These are phyloP conservation scores for Tenthredo distinguenda DNA, from an alignment of 2,888 invertebrate species.

Conservation along the genomic window DNA sequence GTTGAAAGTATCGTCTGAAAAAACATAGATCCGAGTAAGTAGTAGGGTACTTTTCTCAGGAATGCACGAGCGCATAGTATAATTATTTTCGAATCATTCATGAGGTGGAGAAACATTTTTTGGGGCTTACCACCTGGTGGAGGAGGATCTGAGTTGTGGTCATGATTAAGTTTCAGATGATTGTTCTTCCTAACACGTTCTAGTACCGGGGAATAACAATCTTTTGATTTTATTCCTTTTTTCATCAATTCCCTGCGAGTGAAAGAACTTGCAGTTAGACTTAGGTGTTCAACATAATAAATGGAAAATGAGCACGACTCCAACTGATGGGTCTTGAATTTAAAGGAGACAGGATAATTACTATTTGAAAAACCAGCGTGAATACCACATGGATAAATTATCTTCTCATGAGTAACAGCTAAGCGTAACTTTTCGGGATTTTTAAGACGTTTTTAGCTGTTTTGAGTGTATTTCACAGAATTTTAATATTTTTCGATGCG, in stretches of 20 bases:
- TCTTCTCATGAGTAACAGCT: too few relatives aligned
- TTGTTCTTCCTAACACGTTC: slow-evolving; percentile 72
- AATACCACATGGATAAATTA: too few relatives aligned
- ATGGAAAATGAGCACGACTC: background rate
- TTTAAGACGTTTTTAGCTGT: too few relatives aligned
- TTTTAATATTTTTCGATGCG: too few relatives aligned
- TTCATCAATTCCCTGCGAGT: slow-evolving; percentile 75
- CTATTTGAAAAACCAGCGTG: too few relatives aligned
- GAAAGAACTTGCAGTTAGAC: background rate
- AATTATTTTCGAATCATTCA: background rate
- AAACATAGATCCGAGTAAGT: too few relatives aligned
- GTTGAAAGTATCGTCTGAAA: slow-evolving; percentile 55
- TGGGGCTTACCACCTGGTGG: slow-evolving; percentile 31
- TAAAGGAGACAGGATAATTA: background rate
- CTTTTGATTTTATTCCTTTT: slow-evolving; percentile 76
- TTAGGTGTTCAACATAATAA: background rate
- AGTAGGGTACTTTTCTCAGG: too few relatives aligned
- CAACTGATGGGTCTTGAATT: background rate
- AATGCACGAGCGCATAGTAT: too few relatives aligned
- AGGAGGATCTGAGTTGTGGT: slow-evolving; percentile 48
- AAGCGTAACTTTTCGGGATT: too few relatives aligned
- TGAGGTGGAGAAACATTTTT: background rate
- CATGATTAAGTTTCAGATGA: slow-evolving; percentile 57
- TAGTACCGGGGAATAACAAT: slow-evolving; percentile 80
- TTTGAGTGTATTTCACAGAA: too few relatives aligned